These are phyloP conservation scores for Diachasmimorpha longicaudata DNA, from an alignment of 1,140 invertebrate genomes.

Conservation along the genomic window DNA sequence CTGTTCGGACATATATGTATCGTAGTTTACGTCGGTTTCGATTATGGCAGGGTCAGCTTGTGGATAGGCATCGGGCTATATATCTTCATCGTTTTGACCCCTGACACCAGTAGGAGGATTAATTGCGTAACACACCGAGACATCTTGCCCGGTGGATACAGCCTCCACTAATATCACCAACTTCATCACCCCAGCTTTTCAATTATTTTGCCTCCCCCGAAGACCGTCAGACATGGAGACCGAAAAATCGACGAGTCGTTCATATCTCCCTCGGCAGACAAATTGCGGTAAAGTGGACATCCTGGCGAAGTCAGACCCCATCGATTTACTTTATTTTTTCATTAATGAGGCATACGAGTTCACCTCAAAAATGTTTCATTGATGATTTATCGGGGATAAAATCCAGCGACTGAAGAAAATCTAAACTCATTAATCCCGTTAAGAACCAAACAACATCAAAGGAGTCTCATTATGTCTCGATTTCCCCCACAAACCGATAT, in stretches of 20 bases:
- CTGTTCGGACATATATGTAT: not conserved
- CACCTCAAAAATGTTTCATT: too few relatives aligned
- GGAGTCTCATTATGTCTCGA: too few relatives aligned
- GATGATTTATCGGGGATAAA: too few relatives aligned
- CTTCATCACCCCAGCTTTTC: not conserved
- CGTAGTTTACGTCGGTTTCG: slow-evolving; percentile 2
- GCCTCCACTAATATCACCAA: not conserved
- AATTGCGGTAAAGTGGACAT: too few relatives aligned
- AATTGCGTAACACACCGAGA: slow-evolving; percentile 11
- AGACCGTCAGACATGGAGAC: not conserved
- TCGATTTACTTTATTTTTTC: too few relatives aligned
- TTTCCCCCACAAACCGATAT: not conserved
- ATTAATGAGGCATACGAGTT: too few relatives aligned
- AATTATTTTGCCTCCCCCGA: not conserved
- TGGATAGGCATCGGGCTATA: slow-evolving; percentile 13
- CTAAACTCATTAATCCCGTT: too few relatives aligned
- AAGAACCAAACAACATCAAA: too few relatives aligned
- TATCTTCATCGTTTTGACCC: slow-evolving; percentile 19
- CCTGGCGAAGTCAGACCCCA: too few relatives aligned
- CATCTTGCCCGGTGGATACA: not conserved
- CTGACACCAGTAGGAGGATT: slow-evolving; percentile 16
- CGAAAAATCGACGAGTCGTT: too few relatives aligned
- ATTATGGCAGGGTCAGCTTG: slow-evolving; percentile 23
- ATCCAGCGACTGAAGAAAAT: too few relatives aligned
- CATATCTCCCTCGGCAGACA: too few relatives aligned